Evolutionary conservation across 2,888 invertebrate species (phyloP).

Genomic region (Ptilodon capucinus): DNA sequence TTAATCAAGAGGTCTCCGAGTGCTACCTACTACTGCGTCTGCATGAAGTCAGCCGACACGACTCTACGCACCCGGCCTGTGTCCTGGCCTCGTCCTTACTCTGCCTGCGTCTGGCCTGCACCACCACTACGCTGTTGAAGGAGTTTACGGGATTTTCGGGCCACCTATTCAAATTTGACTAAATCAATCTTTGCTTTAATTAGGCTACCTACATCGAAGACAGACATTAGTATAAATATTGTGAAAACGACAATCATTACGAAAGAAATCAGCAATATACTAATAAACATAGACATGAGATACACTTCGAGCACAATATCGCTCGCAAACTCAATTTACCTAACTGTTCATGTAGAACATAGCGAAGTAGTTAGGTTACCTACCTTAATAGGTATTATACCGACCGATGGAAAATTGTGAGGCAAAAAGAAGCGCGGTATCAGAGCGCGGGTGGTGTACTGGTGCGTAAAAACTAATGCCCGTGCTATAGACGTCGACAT

Average conservation of each 20-base stretch:
- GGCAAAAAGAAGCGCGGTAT: constrained; percentile 21
- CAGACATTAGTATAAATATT: not conserved
- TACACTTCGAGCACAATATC: not conserved
- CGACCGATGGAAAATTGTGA: not conserved
- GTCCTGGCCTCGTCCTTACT: not conserved
- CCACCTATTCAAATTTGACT: no score
- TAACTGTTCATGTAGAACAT: constrained; percentile 27
- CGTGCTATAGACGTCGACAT: constrained; percentile 39
- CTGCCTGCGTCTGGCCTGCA: not conserved
- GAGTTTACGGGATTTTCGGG: not conserved
- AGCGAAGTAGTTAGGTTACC: constrained; percentile 8
- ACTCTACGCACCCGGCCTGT: constrained; percentile 1
- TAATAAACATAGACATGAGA: not conserved
- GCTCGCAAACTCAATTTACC: constrained; percentile 17
- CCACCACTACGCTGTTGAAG: no score
- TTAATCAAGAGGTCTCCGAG: constrained; percentile 57
- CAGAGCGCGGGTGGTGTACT: constrained; percentile 18
- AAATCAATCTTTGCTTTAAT: not conserved
- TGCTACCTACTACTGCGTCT: constrained; percentile 8
- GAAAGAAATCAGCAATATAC: not conserved
- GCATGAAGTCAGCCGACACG: not conserved
- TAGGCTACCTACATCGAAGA: not conserved
- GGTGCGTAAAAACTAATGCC: constrained; percentile 51
- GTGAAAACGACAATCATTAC: not conserved
- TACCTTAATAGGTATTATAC: not conserved